Conservation (phyloP, 1,140 invertebrate species). For the Proctacanthus coquilletti region DNA sequence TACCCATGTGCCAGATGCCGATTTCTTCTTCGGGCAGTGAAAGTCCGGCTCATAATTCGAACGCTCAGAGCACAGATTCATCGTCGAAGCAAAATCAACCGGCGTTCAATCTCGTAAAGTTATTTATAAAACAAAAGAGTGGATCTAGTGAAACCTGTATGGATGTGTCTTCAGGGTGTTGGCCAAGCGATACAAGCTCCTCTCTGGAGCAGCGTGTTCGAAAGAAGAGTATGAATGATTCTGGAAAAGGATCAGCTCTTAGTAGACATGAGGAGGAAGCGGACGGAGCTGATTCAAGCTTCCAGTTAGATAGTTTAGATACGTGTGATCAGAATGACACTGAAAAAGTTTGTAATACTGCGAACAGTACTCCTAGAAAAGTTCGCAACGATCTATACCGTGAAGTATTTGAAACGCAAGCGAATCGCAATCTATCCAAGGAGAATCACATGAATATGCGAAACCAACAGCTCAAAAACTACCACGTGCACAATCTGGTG, state of each 20-base stretch:
- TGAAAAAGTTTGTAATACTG: neutral
- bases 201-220: slow-evolving; percentile 24
- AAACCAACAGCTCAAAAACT: slow-evolving; percentile 24
- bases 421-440: slow-evolving; percentile 15
- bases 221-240: slow-evolving; percentile 31
- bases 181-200: slow-evolving; percentile 32
- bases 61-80: slow-evolving; percentile 7
- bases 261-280: slow-evolving; percentile 30
- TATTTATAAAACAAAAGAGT: slow-evolving; percentile 81
- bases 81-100: slow-evolving; percentile 26
- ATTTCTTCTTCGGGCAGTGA: slow-evolving; percentile 11
- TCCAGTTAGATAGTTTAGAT: slow-evolving; percentile 1
- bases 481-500: slow-evolving; percentile 20
- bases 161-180: slow-evolving; percentile 45
- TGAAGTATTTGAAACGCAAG: slow-evolving; percentile 6
- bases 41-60: slow-evolving; percentile 14
- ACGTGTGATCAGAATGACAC: neutral
- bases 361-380: neutral
- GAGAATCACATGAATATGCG: slow-evolving; percentile 17
- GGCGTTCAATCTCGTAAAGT: slow-evolving; percentile 63
- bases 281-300: neutral
- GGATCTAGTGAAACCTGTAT: slow-evolving; percentile 43
- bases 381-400: slow-evolving; percentile 7
- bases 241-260: slow-evolving; percentile 34
- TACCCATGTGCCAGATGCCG: slow-evolving; percentile 30